Percentiles rank a stretch among this genome's conserved stretches.
These are phyloP conservation scores for Strix occidentalis DNA, from an alignment of 2,797 vertebrate species.

Conservation along the genomic window DNA sequence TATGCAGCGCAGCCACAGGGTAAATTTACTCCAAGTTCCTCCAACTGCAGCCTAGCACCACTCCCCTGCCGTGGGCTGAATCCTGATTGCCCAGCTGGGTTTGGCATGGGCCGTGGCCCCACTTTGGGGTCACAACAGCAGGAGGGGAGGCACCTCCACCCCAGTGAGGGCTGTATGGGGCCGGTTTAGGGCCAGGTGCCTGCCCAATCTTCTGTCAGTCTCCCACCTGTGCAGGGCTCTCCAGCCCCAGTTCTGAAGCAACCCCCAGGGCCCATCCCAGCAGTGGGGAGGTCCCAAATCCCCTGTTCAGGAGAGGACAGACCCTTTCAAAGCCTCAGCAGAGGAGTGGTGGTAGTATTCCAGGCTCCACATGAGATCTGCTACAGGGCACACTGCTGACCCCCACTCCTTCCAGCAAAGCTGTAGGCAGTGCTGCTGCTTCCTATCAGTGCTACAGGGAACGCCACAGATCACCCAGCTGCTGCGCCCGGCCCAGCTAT, in stretches of 20 bases:
- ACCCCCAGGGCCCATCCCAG: fast-evolving
- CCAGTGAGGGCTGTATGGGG: neutral
- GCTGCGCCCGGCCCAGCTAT: no score
- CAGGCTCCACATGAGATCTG: neutral
- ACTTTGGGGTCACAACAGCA: fast-evolving
- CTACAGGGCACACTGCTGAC: neutral
- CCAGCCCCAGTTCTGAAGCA: fast-evolving
- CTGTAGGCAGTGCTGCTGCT: neutral
- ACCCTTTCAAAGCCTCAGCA: neutral
- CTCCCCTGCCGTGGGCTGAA: neutral
- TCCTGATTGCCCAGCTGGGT: fast-evolving
- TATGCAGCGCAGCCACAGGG: neutral
- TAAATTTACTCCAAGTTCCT: neutral
- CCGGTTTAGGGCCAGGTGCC: neutral
- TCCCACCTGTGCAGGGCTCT: neutral
- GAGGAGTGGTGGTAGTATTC: fast-evolving
- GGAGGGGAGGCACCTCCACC: neutral
- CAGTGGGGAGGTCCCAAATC: neutral
- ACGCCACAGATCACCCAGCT: no score
- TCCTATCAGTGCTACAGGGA: neutral
- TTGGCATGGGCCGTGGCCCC: neutral
- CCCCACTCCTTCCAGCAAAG: neutral
- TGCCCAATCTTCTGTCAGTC: neutral
- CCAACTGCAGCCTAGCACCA: neutral
- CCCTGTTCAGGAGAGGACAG: neutral